Base-by-base conservation (phyloP, 2,888 invertebrate genomes). In the Sminthurinus aureus region DNA sequence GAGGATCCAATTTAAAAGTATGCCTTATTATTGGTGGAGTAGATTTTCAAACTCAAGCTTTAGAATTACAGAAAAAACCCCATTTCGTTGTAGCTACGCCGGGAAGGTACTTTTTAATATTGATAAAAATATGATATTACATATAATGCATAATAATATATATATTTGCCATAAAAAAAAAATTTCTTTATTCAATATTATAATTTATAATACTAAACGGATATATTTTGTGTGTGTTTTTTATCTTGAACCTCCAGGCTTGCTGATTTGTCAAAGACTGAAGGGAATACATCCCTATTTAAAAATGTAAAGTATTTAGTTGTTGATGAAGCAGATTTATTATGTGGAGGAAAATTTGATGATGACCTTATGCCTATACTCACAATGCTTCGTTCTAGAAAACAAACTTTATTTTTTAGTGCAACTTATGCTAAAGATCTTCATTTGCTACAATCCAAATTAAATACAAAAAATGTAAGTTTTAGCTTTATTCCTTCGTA, bases 71-170 rank as follows among this genome's bases (percentile, higher is more conserved):
- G 15, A 94, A 93, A 86, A 93, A 94, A 81, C 99, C 99, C 0
- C 99, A 99, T 90, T 94, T 99, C 88, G 96, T 99, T 0, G 95
- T 99, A 0, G 96, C 98, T 0, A 99, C 99, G 90, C 99, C 99
- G 0, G 99, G 99, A 0, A 90, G 91, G 90, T 90, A 85, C 51
- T 67, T 52, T 12, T 58, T 24, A 6, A 76, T 74, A 38, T 52
- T 52, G 13, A 52, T 13, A 52, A 52, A 11, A n/a, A n/a, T n/a
- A n/a, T n/a, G n/a, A n/a, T n/a, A n/a, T n/a, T n/a, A n/a, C n/a
- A n/a, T n/a, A n/a, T n/a, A n/a, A n/a, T n/a, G n/a, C n/a, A n/a
- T n/a, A n/a, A n/a, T n/a, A n/a, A n/a, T n/a, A n/a, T n/a, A n/a
- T n/a, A n/a, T n/a, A n/a, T n/a, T n/a, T n/a, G n/a, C n/a, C n/a